Base-by-base conservation (phyloP, 1,140 invertebrate species). In the Asbolus verrucosus region DNA sequence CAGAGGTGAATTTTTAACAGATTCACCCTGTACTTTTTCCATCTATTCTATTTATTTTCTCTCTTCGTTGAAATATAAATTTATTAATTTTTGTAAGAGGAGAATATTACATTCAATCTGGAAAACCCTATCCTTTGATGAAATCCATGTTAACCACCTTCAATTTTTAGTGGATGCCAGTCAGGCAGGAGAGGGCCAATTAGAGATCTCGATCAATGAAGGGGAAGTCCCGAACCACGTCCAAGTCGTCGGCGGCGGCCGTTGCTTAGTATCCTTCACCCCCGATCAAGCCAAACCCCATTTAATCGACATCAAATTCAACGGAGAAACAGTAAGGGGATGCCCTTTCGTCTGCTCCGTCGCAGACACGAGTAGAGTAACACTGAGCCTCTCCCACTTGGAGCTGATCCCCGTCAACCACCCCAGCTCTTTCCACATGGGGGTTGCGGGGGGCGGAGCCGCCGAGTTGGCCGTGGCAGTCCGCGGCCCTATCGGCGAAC, bases 191-290 rank as follows among this genome's bases (percentile, higher is more conserved):
- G 96, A 98, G 87, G 96, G 96, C 21, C 95, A 98, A 83, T 86
- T 98, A 75, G 96, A 98, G 87, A 98, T 98, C 79, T 97, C 95
- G 66, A 96, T 98, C 80, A 98, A 98, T 81, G 95, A 98, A 84
- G 96, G 96, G 70, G 95, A 97, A 86, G 94, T 98, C 24, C 96
- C 96, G 31, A 98, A 98, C 86, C 95, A 98, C 83, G 96, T 98
- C 13, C 94, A 95, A 82, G 94, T 96, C 9, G 92, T 98, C 3
- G 95, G 95, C 39, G 95, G 95, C 68, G 96, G 96, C 27, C 87
- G 94, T 65, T 98, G 96, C 80, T 86, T 98, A 18, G 95, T 98
- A 6, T 97, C 94, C 46, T 99, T 99, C 83, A 93, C 95, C 8
- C 97, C 98, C 11, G 95, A 98, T 79, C 87, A 91, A 67, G 87